Conservation (phyloP, 2,797 vertebrate species). For the Ambastaia sidthimunki region DNA sequence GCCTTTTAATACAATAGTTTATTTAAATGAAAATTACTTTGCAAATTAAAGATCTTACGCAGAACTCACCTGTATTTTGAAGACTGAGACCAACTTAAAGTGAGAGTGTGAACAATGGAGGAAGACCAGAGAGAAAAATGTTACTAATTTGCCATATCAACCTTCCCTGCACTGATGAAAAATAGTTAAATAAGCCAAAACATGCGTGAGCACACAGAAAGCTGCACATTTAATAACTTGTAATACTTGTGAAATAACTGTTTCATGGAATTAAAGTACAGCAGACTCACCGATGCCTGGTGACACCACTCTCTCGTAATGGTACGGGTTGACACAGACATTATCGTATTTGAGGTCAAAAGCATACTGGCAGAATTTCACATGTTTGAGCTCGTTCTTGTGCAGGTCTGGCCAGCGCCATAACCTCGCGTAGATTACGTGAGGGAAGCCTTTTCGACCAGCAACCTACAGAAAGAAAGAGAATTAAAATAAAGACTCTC, state of each 20-base stretch:
- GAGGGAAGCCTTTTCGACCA: constrained; percentile 82
- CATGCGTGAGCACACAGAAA: background rate
- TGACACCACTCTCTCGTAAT: constrained; percentile 83
- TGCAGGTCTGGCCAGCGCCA: constrained; percentile 85
- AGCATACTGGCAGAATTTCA: constrained; percentile 83
- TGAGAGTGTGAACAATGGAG: background rate
- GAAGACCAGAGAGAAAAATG: background rate
- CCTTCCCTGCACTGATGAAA: background rate
- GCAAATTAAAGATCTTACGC: too few relatives aligned
- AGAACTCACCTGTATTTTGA: constrained; percentile 63
- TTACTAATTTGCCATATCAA: background rate
- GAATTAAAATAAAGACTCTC: too few relatives aligned
- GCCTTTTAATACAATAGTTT: too few relatives aligned
- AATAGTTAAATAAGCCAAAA: background rate
- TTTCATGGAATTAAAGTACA: background rate
- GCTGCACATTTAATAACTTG: background rate
- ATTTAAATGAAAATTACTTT: too few relatives aligned
- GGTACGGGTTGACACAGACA: constrained; percentile 83
- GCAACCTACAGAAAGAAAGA: constrained; percentile 70
- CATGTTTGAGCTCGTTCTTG: constrained; percentile 85
- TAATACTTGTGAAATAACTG: too few relatives aligned
- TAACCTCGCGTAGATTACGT: constrained; percentile 80
- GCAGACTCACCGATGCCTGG: constrained; percentile 76
- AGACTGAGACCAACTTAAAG: constrained; percentile 65
- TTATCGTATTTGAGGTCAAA: constrained; percentile 86